Evolutionary conservation across 2,888 invertebrate species (phyloP).

Genomic region (Protophormia terraenovae): DNA sequence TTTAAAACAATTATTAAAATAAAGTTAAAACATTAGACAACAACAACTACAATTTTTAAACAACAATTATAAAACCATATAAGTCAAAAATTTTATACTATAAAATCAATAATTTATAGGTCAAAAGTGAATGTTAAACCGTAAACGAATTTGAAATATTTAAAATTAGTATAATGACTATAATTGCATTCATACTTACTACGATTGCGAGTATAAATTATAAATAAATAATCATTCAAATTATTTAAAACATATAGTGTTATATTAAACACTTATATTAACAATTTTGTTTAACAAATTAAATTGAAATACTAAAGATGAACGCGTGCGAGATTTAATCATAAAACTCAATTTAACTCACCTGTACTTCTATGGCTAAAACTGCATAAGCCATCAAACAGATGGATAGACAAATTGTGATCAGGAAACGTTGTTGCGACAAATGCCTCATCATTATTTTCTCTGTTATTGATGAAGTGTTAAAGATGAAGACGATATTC

Average conservation of each 20-base stretch:
- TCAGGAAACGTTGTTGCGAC: constrained; percentile 54
- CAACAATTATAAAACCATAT: constrained; percentile 16
- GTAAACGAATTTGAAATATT: background rate
- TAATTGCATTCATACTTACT: background rate
- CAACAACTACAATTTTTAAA: background rate
- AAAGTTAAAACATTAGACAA: constrained; percentile 8
- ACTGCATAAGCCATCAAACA: constrained; percentile 49
- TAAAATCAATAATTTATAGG: constrained; percentile 75
- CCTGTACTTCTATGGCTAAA: constrained; percentile 62
- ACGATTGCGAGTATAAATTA: background rate
- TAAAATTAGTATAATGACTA: background rate
- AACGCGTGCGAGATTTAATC: no score
- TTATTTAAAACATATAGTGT: constrained; percentile 2
- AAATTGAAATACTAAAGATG: background rate
- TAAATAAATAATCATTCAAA: background rate
- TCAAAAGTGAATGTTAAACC: constrained; percentile 79
- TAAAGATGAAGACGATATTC: background rate
- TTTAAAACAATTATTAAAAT: constrained; percentile 71
- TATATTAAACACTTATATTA: background rate
- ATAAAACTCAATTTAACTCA: constrained; percentile 29
- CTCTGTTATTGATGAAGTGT: background rate
- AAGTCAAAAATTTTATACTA: constrained; percentile 4
- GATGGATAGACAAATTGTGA: constrained; percentile 50
- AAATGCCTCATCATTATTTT: constrained; percentile 29
- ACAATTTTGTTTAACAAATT: background rate